A percentile compares a stretch with the other conserved stretches of the same genome.
Evolutionary conservation across 1,140 invertebrate species (phyloP).

Genomic region (Matsumurasca onukii): DNA sequence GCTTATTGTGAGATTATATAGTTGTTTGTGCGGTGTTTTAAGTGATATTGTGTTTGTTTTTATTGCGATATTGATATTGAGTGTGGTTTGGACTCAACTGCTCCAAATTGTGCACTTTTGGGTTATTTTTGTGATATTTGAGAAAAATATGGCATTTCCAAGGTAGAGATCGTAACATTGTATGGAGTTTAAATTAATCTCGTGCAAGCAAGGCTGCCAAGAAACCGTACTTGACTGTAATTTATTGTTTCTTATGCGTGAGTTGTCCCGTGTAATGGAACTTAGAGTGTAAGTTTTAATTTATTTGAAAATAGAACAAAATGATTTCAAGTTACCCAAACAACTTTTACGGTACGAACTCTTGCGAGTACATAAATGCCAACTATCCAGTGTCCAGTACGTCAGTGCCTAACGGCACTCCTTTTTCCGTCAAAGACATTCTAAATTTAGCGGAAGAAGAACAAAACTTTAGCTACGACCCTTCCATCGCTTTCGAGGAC

Average conservation of each 20-base stretch:
- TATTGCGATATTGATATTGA: background rate
- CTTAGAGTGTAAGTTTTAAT: background rate
- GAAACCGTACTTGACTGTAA: background rate
- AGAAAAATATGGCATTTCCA: background rate
- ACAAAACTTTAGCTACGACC: constrained; percentile 27
- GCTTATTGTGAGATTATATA: background rate
- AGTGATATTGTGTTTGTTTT: background rate
- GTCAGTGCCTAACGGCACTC: constrained; percentile 37
- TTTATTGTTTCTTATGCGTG: background rate
- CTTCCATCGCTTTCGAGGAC: constrained; percentile 6
- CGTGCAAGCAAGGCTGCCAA: background rate
- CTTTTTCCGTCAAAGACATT: constrained; percentile 49
- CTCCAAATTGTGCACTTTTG: background rate
- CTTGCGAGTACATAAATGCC: constrained; percentile 1
- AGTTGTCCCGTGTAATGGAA: background rate
- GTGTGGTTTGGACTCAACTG: background rate
- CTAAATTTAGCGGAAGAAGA: constrained; percentile 45
- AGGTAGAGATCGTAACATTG: background rate
- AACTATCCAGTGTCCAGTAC: constrained; percentile 21
- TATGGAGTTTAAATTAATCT: background rate
- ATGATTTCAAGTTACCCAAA: constrained; percentile 13
- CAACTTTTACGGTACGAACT: constrained; percentile 1
- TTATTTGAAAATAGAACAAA: too few relatives aligned
- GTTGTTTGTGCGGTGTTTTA: background rate
- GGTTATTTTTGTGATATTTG: background rate